Evolutionary conservation across 2,797 vertebrate species (phyloP), one percentile per base, ranked within the genome.

Genomic region (Myiotriccus ornatus): DNA sequence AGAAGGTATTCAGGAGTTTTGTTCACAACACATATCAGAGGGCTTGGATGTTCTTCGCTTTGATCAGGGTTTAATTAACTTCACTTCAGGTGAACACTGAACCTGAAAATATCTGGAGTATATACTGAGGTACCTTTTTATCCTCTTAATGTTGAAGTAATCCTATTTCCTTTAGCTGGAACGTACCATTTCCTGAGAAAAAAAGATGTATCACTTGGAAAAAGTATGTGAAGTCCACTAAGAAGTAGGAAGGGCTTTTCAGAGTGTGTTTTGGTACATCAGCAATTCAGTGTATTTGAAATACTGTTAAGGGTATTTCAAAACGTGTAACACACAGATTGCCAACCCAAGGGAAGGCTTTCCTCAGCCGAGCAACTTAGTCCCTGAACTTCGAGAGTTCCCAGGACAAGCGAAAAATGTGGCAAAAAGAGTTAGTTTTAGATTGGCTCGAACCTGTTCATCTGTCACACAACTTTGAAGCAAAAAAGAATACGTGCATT

Each of bases 401-500:
- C 20, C 8, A 37, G n/a, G 41, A 35, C 9, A 2, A 12, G 19
- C 2, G 4, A 44, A 62, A 43, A 52, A 23, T 25, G 49, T 2
- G 4, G 15, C 17, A 30, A 27, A 44, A 68, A 20, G 9, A 6
- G 8, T 62, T 67, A n/a, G 21, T 76, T 88, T 67, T 65, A 49
- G 20, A 9, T 37, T 23, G 57, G 17, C 44, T 27, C n/a, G 24
- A 56, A 43, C 28, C 28, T 27, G 2, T 34, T 76, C 4, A 6
- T 28, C 78, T 73, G 20, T 59, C 56, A 2, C 0, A 1, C 47
- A 64, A 27, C 23, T 87, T 67, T 10, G 13, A 46, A 74, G 19
- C 14, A 34, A 59, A 71, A 67, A 90, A 25, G 5, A 2, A 32
- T 63, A 5, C 0, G 0, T 27, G 16, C 10, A 1, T 74, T 52